Evolutionary conservation across 2,797 vertebrate species (phyloP), one percentile per base, ranked within the genome.

Genomic region (Peromyscus attwateri): DNA sequence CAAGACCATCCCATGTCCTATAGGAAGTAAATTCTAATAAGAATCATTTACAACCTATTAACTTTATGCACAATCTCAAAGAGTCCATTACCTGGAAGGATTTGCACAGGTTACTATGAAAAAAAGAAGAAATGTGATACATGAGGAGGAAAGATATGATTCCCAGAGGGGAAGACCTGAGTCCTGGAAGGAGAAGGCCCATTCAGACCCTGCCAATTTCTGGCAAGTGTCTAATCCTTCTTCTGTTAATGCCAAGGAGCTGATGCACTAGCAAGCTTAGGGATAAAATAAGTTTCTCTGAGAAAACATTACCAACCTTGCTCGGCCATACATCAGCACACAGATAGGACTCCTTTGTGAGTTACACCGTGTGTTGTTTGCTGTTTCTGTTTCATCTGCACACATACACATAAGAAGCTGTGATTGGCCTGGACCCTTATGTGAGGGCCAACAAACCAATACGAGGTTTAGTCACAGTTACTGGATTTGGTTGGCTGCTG

Each of bases 1-100:
- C 68, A 55, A 93, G 55, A 92, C 64, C 37, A 89, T 87, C n/a
- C 87, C 70, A 90, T 83, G 37, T 34, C 55, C 91, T 95, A 81
- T 60, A 85, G 34, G 84, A 96, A 96, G 95, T 60, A 77, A 82
- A 95, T 93, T 90, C 73, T 92, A 85, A 55, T 79, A 83, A 62
- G 34, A 95, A 92, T 84, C 71, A 90, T 90, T 19, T 16, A 13
- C 14, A 52, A 23, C 11, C 87, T 90, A 91, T 95, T 91, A 81
- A 93, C 92, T 92, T 93, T 83, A 75, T 60, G 66, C 1, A 81
- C 27, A 75, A 64, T n/a, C n/a, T 71, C 62, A 92, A 91, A 46
- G 12, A 95, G 66, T 77, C 40, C 31, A 91, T 37, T 71, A 71
- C 23, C 40, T 60, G 52, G 75, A 97, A 95, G 37, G 11, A 95